Evolutionary conservation across 1,140 invertebrate species (phyloP), one percentile per base, ranked within the genome.

Genomic region (Teleogryllus occipitalis): DNA sequence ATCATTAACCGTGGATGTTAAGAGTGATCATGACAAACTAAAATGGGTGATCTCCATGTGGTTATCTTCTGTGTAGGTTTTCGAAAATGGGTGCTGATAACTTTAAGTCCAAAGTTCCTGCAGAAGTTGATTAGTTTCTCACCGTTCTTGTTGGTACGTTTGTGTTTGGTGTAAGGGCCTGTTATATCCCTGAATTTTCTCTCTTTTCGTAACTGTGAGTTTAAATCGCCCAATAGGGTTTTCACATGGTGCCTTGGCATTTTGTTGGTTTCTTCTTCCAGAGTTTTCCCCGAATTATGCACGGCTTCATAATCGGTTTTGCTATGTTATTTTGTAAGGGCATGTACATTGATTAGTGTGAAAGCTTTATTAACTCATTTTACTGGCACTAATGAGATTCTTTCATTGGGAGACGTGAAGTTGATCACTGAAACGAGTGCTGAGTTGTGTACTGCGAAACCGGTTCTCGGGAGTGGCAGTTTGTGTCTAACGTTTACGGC

Each of bases 291-390:
- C 12, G 76, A 76, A 14, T 48, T 77, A 7, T 81, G 78, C 54
- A 81, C 75, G 22, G 75, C 76, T 76, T 80, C 46, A 54, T n/a
- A n/a, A n/a, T n/a, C n/a, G n/a, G n/a, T n/a, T n/a, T n/a, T 78
- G 80, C 22, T 80, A 27, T 77, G 49, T 15, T 81, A 46, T 47
- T 81, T 81, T 77, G 75, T 80, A 14, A 75, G 80, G 18, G 78
- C 79, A 48, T 81, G 78, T 10, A 79, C 47, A 54, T 80, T 81
- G 54, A 81, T 81, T 49, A 81, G n/a, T 22, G 80, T 81, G 80
- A 76, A 81, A 4, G 75, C 21, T 77, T 81, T 81, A 73, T 81
- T 81, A 22, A 54, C 46, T 76, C 72, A 80, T 65, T 77, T 79
- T 47, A 80, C 47, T 49, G 78, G 54, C 21, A 80, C 39, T 27